phyloP scores from a whole-genome alignment of 1,140 invertebrate species.

The Aphaenogaster floridana region DNA sequence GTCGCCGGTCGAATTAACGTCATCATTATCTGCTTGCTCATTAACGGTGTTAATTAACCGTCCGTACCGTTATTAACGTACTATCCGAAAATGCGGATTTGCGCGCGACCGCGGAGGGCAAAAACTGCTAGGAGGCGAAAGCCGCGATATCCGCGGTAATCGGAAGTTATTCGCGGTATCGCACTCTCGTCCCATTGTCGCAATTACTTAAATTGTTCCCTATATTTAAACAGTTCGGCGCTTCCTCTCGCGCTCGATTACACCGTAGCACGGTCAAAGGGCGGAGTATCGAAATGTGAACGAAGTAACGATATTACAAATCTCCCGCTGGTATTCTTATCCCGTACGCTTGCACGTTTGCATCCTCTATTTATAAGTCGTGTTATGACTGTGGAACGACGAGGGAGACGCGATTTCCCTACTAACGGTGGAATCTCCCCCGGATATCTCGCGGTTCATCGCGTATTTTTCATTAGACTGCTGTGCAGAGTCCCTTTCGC shows the following conservation, averaged over 20 bases:
- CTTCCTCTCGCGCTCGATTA: background rate
- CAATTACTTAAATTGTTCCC: slow-evolving; percentile 2
- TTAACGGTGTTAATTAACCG: slow-evolving; percentile 56
- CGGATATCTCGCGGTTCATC: background rate
- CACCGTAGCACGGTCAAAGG: background rate
- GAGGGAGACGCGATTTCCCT: slow-evolving; percentile 26
- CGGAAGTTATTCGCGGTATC: slow-evolving; percentile 21
- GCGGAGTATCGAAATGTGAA: background rate
- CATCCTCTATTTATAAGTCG: slow-evolving; percentile 34
- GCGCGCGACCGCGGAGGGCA: background rate
- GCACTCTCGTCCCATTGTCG: background rate
- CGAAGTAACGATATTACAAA: slow-evolving; percentile 11
- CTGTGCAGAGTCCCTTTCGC: background rate
- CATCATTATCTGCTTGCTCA: slow-evolving; percentile 46
- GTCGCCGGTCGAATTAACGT: slow-evolving; percentile 47
- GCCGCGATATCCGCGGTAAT: background rate
- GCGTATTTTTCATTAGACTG: background rate
- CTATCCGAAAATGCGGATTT: slow-evolving; percentile 18
- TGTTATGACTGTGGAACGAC: slow-evolving; percentile 2
- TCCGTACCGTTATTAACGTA: background rate
- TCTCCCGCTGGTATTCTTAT: slow-evolving; percentile 37
- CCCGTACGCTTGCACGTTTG: slow-evolving; percentile 13
- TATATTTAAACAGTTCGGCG: background rate
- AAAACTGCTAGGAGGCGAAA: background rate
- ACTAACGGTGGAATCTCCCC: background rate